A percentile compares a stretch with the other conserved stretches of the same genome.
These are phyloP conservation scores for Akabosia matsudoensis DNA, from an alignment of 1,140 invertebrate species.

Conservation along the genomic window DNA sequence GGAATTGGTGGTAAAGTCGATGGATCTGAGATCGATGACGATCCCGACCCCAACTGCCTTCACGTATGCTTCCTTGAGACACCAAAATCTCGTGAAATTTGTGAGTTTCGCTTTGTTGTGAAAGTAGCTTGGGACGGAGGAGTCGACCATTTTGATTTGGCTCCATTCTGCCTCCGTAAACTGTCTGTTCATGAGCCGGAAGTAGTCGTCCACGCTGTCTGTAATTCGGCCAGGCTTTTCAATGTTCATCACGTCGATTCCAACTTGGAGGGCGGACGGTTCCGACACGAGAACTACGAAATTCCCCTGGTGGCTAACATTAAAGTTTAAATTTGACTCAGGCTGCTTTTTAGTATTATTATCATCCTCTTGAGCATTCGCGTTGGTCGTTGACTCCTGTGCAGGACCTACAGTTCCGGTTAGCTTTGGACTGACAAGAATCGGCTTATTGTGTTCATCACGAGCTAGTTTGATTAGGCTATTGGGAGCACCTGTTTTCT, in stretches of 20 bases:
- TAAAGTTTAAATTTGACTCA: slow-evolving; percentile 68
- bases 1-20: slow-evolving; percentile 67
- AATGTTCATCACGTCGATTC: slow-evolving; percentile 58
- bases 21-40: slow-evolving; percentile 67
- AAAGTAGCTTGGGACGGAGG: slow-evolving; percentile 49
- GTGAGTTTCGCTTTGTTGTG: slow-evolving; percentile 59
- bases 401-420: background rate
- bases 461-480: slow-evolving; percentile 58
- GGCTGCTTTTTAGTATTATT: slow-evolving; percentile 57
- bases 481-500: slow-evolving; percentile 62
- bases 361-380: slow-evolving; percentile 25
- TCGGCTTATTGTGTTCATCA: slow-evolving; percentile 57
- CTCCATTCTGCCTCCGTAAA: slow-evolving; percentile 78
- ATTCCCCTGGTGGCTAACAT: slow-evolving; percentile 88
- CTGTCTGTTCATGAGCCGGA: slow-evolving; percentile 77
- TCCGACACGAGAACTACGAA: slow-evolving; percentile 77
- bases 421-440: slow-evolving; percentile 46
- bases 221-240: slow-evolving; percentile 65
- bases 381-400: background rate
- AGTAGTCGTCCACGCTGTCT: slow-evolving; percentile 72
- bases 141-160: slow-evolving; percentile 57
- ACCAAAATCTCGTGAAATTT: slow-evolving; percentile 85
- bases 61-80: slow-evolving; percentile 91
- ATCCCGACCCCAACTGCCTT: slow-evolving; percentile 87
- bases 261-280: slow-evolving; percentile 51